Conservation (phyloP, 2,888 invertebrate genomes). For the Malachius bipustulatus region DNA sequence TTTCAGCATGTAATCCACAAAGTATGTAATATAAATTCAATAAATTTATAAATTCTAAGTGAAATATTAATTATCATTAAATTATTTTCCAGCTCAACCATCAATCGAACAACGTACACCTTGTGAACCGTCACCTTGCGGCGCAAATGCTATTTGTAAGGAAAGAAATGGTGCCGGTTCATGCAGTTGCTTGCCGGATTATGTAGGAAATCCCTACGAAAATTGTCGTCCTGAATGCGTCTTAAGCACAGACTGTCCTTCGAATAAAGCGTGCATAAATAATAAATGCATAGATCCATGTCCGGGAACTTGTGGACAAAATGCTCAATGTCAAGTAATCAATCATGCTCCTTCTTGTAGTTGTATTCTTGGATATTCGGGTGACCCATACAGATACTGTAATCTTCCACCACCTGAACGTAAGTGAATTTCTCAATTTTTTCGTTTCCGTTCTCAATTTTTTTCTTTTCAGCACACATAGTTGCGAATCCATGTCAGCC, state of each 20-base stretch:
- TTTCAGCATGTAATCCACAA: conserved; percentile 36
- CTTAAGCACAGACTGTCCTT: conserved; percentile 57
- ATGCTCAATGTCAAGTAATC: conserved; percentile 62
- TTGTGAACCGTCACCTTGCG: conserved; percentile 58
- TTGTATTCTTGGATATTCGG: conserved; percentile 38
- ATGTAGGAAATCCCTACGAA: conserved; percentile 66
- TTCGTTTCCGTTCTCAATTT: too few relatives aligned
- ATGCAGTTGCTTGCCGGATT: conserved; percentile 59
- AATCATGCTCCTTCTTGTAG: conserved; percentile 60
- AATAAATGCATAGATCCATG: conserved; percentile 72
- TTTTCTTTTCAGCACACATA: too few relatives aligned
- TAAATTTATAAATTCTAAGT: not conserved
- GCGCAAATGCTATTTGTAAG: conserved; percentile 54
- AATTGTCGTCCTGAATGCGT: conserved; percentile 67
- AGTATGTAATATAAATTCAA: conserved; percentile 9
- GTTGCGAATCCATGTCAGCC: conserved; percentile 55
- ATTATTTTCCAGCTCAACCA: conserved; percentile 23
- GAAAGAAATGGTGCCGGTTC: conserved; percentile 49
- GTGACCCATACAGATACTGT: conserved; percentile 28
- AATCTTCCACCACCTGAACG: conserved; percentile 18
- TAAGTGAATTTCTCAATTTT: too few relatives aligned
- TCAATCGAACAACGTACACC: conserved; percentile 35
- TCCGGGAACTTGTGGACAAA: conserved; percentile 64
- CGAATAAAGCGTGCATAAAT: conserved; percentile 58
- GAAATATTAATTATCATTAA: too few relatives aligned